Conservation (phyloP, 2,797 vertebrate species). For the Sorex maritimensis region DNA sequence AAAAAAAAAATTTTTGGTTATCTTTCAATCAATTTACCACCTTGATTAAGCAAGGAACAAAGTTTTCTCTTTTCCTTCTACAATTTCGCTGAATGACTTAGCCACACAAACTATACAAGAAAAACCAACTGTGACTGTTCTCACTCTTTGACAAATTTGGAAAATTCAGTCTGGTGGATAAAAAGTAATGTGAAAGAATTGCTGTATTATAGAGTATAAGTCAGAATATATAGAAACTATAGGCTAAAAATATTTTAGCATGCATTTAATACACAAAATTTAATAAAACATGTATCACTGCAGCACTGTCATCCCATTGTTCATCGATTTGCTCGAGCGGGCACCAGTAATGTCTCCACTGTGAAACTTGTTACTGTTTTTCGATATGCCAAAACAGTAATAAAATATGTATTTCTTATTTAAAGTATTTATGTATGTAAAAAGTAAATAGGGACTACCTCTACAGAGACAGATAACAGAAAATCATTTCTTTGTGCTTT, state of each 20-base stretch:
- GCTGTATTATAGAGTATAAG: neutral
- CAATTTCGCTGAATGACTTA: neutral
- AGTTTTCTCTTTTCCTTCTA: neutral
- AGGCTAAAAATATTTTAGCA: constrained; percentile 31
- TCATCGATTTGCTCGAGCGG: too few species aligned
- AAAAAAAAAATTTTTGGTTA: too few species aligned
- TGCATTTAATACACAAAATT: neutral
- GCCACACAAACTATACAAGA: neutral
- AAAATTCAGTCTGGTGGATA: constrained; percentile 16
- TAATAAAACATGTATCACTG: too few species aligned
- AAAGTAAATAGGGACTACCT: neutral
- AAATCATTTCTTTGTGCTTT: constrained; percentile 41
- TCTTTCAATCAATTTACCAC: neutral
- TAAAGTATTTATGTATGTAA: constrained; percentile 13
- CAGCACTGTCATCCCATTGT: too few species aligned
- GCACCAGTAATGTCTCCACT: too few species aligned
- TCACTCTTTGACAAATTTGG: neutral
- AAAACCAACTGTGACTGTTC: neutral
- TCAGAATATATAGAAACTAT: neutral
- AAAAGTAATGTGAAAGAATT: neutral
- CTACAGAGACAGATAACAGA: neutral
- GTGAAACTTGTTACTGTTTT: too few species aligned
- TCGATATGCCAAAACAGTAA: too few species aligned
- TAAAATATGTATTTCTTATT: neutral
- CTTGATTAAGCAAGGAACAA: constrained; percentile 12